phyloP scores from a whole-genome alignment of 30 jellyfish, hydroid and myxozoan genomes.

The Hydractinia echinata region DNA sequence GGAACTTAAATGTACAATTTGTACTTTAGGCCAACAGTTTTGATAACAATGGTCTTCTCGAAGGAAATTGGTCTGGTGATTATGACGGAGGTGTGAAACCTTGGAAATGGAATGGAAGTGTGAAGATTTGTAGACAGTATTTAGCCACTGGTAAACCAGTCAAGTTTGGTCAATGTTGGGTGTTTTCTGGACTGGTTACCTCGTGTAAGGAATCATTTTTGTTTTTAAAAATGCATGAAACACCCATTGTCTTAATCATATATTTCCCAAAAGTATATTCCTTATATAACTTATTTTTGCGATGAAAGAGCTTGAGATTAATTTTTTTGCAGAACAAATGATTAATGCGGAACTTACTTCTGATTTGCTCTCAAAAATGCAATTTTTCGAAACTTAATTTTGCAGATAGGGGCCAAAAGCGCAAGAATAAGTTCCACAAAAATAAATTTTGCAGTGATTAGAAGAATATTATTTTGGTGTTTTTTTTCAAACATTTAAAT shows the following conservation, averaged over 20 bases:
- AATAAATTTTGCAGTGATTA: no score
- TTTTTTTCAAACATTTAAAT: no score
- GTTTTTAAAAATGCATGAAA: no score
- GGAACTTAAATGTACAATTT: conserved; percentile 4
- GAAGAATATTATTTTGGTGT: no score
- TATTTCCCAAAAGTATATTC: no score
- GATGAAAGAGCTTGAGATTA: not conserved
- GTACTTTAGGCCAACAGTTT: conserved; percentile 53
- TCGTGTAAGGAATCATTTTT: conserved; percentile 42
- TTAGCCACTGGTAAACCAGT: conserved; percentile 62
- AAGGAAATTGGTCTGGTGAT: conserved; percentile 92
- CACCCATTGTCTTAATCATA: no score
- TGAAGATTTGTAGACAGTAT: conserved; percentile 49
- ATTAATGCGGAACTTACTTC: no score
- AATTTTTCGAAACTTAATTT: no score
- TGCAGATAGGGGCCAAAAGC: no score
- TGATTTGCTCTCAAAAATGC: no score
- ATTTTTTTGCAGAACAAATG: no score
- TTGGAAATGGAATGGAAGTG: conserved; percentile 78
- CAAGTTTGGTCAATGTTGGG: conserved; percentile 95
- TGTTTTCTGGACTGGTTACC: conserved; percentile 77
- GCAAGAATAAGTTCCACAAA: no score
- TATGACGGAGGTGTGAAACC: conserved; percentile 81
- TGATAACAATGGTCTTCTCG: conserved; percentile 79
- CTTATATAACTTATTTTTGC: not conserved